Evolutionary conservation across 2,113 vertebrate species (phyloP), one percentile per base, ranked within the genome.

Genomic region (Tyrannus savana): DNA sequence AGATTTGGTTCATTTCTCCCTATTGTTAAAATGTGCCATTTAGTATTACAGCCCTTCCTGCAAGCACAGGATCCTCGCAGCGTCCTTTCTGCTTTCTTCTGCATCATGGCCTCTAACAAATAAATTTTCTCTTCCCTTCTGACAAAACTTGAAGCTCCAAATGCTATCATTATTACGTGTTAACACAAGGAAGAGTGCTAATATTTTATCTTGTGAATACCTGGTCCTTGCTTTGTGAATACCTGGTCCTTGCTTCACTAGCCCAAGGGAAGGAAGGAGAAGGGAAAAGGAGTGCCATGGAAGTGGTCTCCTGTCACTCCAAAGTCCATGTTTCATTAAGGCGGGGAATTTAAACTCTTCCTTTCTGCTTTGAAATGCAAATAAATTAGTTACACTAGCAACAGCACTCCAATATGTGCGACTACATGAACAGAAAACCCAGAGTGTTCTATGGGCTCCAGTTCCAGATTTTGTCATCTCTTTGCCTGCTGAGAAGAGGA

Each of bases 211-310:
- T 25, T 58, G 24, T 64, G 37, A 72, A 41, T 39, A 19, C 3
- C 7, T 0, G 2, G 3, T 63, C 35, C 25, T 71, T 69, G 13
- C 18, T 44, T 44, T 56, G 23, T 64, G 37, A 72, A 41, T 39
- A 19, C 3, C 7, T 0, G 2, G 3, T 63, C 35, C 25, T 71
- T 69, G 13, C 18, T 44, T 44, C n/a, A 33, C 28, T 21, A 12
- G 4, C 28, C 9, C 3, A 6, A 28, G 22, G 4, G 11, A 4
- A 80, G 22, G 27, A 64, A 41, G 41, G 30, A 82, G 0, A 1
- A 59, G 3, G 12, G 31, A 62, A 69, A 30, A 33, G 3, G 9
- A 64, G 2, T 24, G 19, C 14, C 33, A 24, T 46, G 9, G 41
- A 49, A 81, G 11, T 31, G 12, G 33, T 19, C 19, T 56, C 7